A percentile compares a stretch with the other conserved stretches of the same genome.
Conservation (phyloP, 2,113 vertebrate genomes). For the Protobothrops flavoviridis region DNA sequence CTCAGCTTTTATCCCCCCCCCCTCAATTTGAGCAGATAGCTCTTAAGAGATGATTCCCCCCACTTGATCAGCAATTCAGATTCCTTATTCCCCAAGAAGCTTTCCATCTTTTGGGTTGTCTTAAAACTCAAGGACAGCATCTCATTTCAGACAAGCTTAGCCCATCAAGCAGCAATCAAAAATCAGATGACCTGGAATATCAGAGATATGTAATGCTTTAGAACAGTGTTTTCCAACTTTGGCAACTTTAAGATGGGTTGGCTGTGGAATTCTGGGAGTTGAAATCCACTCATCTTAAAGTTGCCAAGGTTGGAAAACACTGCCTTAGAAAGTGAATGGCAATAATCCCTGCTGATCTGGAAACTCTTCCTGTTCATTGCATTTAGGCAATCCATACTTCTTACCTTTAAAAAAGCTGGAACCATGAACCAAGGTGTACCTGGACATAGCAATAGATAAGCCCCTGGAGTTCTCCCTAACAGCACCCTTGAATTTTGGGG, state of each 20-base stretch:
- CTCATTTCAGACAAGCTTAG: neutral
- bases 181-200: neutral
- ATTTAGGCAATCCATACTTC: neutral
- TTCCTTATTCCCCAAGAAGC: neutral
- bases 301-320: neutral
- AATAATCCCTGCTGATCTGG: neutral
- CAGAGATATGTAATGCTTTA: neutral
- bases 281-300: neutral
- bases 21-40: neutral
- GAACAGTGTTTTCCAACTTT: neutral
- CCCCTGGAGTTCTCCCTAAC: neutral
- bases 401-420: neutral
- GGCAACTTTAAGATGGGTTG: neutral
- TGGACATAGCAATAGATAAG: neutral
- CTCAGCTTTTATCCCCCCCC: neutral
- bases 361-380: neutral
- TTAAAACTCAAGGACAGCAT: neutral
- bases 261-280: neutral
- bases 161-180: neutral
- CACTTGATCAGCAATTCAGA: neutral
- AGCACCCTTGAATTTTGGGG: neutral
- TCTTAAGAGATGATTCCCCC: too few relatives aligned
- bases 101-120: neutral
- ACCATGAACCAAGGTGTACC: neutral
- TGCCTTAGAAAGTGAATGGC: neutral